These are phyloP conservation scores for Magallana ariakensis DNA, from an alignment of 1,140 invertebrate genomes.

Conservation along the genomic window DNA sequence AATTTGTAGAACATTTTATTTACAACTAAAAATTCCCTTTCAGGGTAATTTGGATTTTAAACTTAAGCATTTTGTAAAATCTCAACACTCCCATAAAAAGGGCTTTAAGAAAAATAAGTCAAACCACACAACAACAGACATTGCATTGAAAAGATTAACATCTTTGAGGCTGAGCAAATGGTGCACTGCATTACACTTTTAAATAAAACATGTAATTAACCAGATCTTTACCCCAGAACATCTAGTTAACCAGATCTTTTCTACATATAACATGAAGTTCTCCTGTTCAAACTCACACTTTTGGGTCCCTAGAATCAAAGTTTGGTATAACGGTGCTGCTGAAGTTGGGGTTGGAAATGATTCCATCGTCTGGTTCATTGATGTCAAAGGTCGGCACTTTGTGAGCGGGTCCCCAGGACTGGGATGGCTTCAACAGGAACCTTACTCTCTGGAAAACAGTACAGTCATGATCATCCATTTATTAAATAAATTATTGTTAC, in stretches of 20 bases:
- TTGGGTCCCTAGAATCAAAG: constrained; percentile 7
- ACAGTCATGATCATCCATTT: background rate
- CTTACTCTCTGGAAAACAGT: constrained; percentile 68
- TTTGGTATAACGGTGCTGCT: constrained; percentile 4
- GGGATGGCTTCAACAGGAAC: constrained; percentile 64
- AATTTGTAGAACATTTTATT: no score
- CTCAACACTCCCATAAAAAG: background rate
- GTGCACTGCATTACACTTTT: background rate
- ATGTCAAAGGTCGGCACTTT: constrained; percentile 69
- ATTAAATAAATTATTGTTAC: no score
- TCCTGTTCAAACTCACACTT: background rate
- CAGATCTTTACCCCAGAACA: background rate
- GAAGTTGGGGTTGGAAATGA: constrained; percentile 30
- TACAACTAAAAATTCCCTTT: no score
- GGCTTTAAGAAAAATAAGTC: background rate
- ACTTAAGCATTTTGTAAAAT: constrained; percentile 6
- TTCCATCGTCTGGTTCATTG: constrained; percentile 1
- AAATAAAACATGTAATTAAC: no score
- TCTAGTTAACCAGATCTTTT: background rate
- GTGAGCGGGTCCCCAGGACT: constrained; percentile 73
- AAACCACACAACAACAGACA: background rate
- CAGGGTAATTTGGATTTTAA: background rate
- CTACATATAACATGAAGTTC: background rate
- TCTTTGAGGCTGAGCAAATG: constrained; percentile 14
- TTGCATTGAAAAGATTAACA: constrained; percentile 18